Conservation (phyloP, 2,888 invertebrate species). For the Lycaena phlaeas region DNA sequence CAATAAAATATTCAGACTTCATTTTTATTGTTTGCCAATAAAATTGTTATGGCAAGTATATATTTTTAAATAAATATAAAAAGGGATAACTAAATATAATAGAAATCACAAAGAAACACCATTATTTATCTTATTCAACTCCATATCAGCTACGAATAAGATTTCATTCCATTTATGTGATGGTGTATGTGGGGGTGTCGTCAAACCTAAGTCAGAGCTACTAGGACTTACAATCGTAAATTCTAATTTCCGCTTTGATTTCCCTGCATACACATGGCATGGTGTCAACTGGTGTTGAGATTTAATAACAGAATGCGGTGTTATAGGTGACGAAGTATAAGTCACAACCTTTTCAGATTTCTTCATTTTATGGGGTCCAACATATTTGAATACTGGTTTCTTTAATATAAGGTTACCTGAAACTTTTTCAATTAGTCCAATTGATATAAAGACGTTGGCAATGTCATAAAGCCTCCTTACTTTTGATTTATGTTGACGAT, state of each 20-base stretch:
- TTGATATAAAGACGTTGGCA: conserved; percentile 83
- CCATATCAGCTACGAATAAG: conserved; percentile 71
- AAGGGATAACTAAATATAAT: conserved; percentile 9
- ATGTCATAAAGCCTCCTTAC: conserved; percentile 83
- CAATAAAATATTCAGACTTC: conserved; percentile 15
- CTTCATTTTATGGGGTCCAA: conserved; percentile 66
- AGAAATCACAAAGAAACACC: conserved; percentile 45
- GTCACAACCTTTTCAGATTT: conserved; percentile 38
- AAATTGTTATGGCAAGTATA: conserved; percentile 18
- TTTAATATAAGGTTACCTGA: conserved; percentile 73
- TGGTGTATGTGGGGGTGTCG: conserved; percentile 57
- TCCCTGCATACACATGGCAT: conserved; percentile 47
- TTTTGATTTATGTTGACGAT: conserved; percentile 76
- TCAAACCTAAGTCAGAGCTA: conserved; percentile 48
- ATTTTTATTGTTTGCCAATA: conserved; percentile 15
- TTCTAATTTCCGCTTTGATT: conserved; percentile 62
- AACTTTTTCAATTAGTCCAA: conserved; percentile 80
- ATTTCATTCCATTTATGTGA: conserved; percentile 73
- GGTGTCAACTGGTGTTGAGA: conserved; percentile 36
- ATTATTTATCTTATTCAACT: conserved; percentile 70
- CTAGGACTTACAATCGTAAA: conserved; percentile 52
- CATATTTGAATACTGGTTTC: conserved; percentile 79
- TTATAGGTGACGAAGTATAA: conserved; percentile 49
- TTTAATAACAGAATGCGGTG: conserved; percentile 44
- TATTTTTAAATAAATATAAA: conserved; percentile 15